A percentile compares a stretch with the other conserved stretches of the same genome.
These are phyloP conservation scores for Furcula furcula DNA, from an alignment of 2,888 invertebrate species.

Conservation along the genomic window DNA sequence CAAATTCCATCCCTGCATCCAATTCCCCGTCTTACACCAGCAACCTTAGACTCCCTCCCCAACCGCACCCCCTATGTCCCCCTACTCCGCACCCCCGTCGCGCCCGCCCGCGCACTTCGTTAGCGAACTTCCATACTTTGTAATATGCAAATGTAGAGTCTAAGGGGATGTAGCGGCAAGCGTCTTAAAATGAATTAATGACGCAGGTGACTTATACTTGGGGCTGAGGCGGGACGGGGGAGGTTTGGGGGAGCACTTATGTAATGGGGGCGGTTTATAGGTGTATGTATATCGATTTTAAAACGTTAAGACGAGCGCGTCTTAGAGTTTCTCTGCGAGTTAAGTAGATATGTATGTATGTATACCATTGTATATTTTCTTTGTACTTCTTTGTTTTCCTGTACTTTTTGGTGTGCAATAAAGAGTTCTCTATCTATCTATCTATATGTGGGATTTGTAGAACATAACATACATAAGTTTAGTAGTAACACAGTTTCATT, in stretches of 20 bases:
- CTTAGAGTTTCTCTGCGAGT: no score
- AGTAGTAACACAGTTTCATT: no score
- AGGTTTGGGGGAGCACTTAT: slow-evolving; percentile 20
- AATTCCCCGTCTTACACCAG: slow-evolving; percentile 79
- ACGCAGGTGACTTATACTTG: slow-evolving; percentile 69
- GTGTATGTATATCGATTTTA: slow-evolving; percentile 24
- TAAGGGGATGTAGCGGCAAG: slow-evolving; percentile 62
- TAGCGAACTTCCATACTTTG: slow-evolving; percentile 81
- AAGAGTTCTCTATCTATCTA: no score
- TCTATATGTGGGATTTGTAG: no score
- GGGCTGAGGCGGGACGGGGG: neutral
- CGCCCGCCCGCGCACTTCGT: slow-evolving; percentile 56
- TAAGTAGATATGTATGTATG: no score
- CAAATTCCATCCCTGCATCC: slow-evolving; percentile 56
- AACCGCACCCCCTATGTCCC: slow-evolving; percentile 30
- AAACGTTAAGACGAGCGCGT: neutral
- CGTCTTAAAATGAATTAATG: slow-evolving; percentile 82
- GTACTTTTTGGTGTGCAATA: no score
- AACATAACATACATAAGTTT: no score
- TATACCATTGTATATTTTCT: no score
- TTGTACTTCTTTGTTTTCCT: no score
- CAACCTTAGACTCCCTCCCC: slow-evolving; percentile 61
- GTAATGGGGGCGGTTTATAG: slow-evolving; percentile 10
- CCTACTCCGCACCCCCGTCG: slow-evolving; percentile 25
- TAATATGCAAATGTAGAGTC: slow-evolving; percentile 79